These are phyloP conservation scores for Mesocricetus auratus DNA, from an alignment of 2,113 vertebrate genomes.

Conservation along the genomic window DNA sequence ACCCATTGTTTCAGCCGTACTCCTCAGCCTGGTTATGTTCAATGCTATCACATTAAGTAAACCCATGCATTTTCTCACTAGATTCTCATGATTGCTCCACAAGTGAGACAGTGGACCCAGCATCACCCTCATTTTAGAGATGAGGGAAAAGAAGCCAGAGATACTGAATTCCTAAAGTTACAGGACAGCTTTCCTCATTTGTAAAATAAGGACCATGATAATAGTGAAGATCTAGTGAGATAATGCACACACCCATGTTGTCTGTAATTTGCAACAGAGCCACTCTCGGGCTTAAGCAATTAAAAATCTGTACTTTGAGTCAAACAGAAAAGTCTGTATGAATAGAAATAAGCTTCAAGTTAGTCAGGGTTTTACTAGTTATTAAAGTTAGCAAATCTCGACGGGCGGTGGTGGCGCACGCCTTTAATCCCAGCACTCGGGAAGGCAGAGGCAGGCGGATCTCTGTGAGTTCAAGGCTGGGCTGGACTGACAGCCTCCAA, in stretches of 20 bases:
- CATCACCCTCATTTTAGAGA: constrained; percentile 36
- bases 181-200: constrained; percentile 27
- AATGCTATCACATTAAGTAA: not conserved
- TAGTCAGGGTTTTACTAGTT: not conserved
- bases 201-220: not conserved
- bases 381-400: constrained; percentile 19
- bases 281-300: constrained; percentile 19
- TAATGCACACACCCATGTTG: not conserved
- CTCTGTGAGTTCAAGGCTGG: no score
- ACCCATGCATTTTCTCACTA: constrained; percentile 38
- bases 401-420: no score
- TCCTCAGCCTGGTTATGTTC: not conserved
- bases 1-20: not conserved
- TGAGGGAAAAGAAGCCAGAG: constrained; percentile 26
- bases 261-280: constrained; percentile 18
- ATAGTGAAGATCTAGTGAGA: constrained; percentile 1
- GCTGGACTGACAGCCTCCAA: no score
- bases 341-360: constrained; percentile 15
- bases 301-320: constrained; percentile 41
- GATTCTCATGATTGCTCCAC: not conserved
- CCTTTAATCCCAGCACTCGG: no score
- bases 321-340: constrained; percentile 36
- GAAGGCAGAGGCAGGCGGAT: no score
- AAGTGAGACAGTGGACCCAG: not conserved
- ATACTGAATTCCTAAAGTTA: constrained; percentile 34